These are phyloP conservation scores for Xerus rutilus DNA, from an alignment of 2,797 vertebrate genomes.

Conservation along the genomic window DNA sequence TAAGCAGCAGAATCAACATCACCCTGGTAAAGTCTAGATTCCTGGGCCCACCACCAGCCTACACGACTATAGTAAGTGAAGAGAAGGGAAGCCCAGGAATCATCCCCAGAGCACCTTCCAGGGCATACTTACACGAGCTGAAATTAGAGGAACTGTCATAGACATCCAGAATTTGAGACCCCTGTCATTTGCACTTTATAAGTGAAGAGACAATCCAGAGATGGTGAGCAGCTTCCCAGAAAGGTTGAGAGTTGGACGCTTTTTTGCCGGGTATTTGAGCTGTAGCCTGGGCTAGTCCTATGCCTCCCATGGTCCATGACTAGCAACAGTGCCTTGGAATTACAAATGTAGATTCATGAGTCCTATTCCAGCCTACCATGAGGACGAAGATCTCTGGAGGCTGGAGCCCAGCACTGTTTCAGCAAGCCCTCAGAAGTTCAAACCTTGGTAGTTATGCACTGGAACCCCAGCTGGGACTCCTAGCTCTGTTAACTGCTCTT, in stretches of 20 bases:
- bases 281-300: not conserved
- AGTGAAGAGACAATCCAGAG: not conserved
- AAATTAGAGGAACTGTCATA: not conserved
- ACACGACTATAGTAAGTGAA: not conserved
- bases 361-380: not conserved
- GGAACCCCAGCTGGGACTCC: not conserved
- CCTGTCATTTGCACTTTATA: not conserved
- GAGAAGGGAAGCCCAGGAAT: not conserved
- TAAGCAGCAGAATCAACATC: not conserved
- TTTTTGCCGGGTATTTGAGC: not conserved
- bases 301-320: not conserved
- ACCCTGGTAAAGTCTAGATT: not conserved
- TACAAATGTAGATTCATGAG: not conserved
- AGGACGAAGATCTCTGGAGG: not conserved
- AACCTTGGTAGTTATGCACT: rapidly evolving
- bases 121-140: not conserved
- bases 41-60: not conserved
- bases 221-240: not conserved
- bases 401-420: not conserved
- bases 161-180: not conserved
- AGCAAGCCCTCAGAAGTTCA: not conserved
- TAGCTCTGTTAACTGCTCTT: not conserved
- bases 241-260: not conserved
- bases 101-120: not conserved
- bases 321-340: not conserved